Evolutionary conservation across 2,797 vertebrate genomes (phyloP).

Genomic region (Alfaro cultratus): DNA sequence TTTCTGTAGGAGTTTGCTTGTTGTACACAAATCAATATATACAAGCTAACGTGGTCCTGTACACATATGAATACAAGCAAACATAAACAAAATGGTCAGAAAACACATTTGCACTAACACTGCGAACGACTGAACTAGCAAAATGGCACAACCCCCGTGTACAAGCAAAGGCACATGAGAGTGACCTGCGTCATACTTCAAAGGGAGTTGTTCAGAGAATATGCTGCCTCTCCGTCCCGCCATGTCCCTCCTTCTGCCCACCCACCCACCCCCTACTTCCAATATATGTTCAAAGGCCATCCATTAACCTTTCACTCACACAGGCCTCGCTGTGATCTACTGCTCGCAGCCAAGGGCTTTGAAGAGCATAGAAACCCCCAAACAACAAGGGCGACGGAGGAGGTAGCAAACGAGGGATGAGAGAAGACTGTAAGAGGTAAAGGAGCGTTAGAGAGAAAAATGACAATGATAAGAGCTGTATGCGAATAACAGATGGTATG

Average conservation of each 20-base stretch:
- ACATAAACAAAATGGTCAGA: constrained; percentile 54
- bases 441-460: constrained; percentile 26
- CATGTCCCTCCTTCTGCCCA: constrained; percentile 46
- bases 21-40: constrained; percentile 68
- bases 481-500: constrained; percentile 32
- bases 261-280: constrained; percentile 65
- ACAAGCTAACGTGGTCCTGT: constrained; percentile 52
- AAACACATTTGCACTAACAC: constrained; percentile 22
- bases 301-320: constrained; percentile 85
- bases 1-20: constrained; percentile 66
- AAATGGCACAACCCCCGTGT: constrained; percentile 47
- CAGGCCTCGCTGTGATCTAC: constrained; percentile 82
- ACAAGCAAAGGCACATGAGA: constrained; percentile 56
- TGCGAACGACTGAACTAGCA: constrained; percentile 62
- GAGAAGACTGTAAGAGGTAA: constrained; percentile 35
- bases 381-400: constrained; percentile 19
- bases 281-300: constrained; percentile 85
- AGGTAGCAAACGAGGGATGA: constrained; percentile 37
- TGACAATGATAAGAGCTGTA: constrained; percentile 33
- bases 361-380: constrained; percentile 72
- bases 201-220: constrained; percentile 76
- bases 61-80: constrained; percentile 53
- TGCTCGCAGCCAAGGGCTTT: constrained; percentile 81
- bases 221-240: constrained; percentile 47
- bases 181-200: constrained; percentile 69